phyloP scores from a whole-genome alignment of 2,113 vertebrate species.

The Nyctereutes procyonoides region DNA sequence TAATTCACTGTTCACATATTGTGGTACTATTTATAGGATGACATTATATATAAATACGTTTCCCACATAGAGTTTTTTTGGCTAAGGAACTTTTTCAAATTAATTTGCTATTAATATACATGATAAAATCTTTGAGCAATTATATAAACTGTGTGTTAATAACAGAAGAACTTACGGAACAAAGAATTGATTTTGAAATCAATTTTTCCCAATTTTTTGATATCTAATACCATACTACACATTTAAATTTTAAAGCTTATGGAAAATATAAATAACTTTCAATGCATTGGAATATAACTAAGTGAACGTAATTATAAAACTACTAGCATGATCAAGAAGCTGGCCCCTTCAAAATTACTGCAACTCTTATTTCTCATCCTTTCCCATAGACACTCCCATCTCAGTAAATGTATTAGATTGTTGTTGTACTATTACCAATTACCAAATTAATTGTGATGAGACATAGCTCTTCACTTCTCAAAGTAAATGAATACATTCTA shows the following conservation, averaged over 20 bases:
- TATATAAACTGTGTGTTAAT: background rate
- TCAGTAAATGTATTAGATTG: constrained; percentile 42
- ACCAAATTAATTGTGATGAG: constrained; percentile 56
- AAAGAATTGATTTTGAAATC: background rate
- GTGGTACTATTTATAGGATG: background rate
- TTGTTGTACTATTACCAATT: constrained; percentile 46
- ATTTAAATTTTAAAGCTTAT: background rate
- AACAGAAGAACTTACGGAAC: background rate
- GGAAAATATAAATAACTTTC: background rate
- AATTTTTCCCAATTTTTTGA: background rate
- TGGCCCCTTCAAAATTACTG: background rate
- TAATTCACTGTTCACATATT: background rate
- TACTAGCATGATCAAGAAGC: background rate
- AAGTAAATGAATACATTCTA: constrained; percentile 25
- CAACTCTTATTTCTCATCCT: background rate
- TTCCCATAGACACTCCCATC: background rate
- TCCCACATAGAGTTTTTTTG: background rate
- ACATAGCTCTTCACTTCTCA: constrained; percentile 30
- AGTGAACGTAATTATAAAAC: constrained; percentile 20
- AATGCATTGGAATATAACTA: background rate
- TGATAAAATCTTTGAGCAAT: constrained; percentile 19
- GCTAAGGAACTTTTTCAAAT: background rate
- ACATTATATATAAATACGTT: background rate
- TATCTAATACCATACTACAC: background rate
- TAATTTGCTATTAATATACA: background rate